phyloP scores from a whole-genome alignment of 1,140 invertebrate species.

The Ceratoteleas bidentatus region DNA sequence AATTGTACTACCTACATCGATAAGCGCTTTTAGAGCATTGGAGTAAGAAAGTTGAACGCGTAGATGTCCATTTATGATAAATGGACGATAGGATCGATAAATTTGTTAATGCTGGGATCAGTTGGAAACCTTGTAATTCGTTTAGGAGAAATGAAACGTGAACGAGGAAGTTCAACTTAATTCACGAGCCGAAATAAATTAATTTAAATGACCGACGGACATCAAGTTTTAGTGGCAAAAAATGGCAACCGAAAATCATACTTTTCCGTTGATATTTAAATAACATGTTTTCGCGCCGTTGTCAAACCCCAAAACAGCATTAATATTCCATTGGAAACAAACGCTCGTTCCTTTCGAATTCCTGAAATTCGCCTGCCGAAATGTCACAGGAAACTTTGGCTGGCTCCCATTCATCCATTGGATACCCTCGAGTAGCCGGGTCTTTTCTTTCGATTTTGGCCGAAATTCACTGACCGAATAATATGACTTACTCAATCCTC shows the following conservation, averaged over 20 bases:
- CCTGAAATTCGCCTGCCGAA: too few species aligned
- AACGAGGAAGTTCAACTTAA: background rate
- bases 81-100: background rate
- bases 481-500: constrained; percentile 20
- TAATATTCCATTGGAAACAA: background rate
- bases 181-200: background rate
- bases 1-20: background rate
- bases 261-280: background rate
- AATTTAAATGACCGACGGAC: too few species aligned
- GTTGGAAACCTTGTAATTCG: background rate
- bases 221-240: too few species aligned
- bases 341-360: background rate
- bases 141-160: background rate
- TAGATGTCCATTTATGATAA: background rate
- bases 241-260: too few species aligned
- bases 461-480: background rate
- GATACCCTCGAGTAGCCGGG: background rate
- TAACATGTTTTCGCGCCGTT: background rate
- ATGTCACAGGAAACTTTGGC: too few species aligned
- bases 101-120: background rate
- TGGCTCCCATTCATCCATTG: too few species aligned
- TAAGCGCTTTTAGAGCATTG: background rate
- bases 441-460: background rate
- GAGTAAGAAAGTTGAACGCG: background rate
- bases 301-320: constrained; percentile 1